These are phyloP conservation scores for Sphenopsis melanotis DNA, from an alignment of 2,797 vertebrate species.

Conservation along the genomic window DNA sequence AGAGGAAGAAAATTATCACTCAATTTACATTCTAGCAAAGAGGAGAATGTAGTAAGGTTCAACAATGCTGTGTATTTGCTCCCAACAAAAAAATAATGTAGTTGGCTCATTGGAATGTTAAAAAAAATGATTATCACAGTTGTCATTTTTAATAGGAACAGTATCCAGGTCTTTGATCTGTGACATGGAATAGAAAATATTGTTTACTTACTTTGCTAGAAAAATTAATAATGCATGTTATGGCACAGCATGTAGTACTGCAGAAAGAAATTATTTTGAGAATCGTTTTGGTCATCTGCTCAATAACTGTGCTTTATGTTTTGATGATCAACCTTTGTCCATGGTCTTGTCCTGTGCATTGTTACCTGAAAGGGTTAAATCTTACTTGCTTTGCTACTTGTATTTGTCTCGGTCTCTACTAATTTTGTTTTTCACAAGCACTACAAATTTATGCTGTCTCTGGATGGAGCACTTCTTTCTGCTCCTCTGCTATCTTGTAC, in stretches of 20 bases:
- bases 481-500: not conserved
- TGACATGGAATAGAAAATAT: not conserved
- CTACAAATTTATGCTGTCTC: not conserved
- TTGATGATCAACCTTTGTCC: not conserved
- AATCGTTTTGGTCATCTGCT: not conserved
- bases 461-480: not conserved
- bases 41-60: not conserved
- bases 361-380: not conserved
- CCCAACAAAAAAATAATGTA: not conserved
- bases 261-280: not conserved
- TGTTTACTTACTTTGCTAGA: not conserved
- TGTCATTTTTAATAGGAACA: not conserved
- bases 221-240: conserved; percentile 13
- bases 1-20: not conserved
- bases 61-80: not conserved
- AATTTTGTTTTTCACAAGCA: not conserved
- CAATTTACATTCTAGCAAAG: not conserved
- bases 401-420: not conserved
- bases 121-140: not conserved
- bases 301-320: not conserved
- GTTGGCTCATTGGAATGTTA: not conserved
- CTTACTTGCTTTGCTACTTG: not conserved
- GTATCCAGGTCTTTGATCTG: not conserved
- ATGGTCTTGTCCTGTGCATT: not conserved
- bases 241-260: not conserved